Evolutionary conservation across 30 jellyfish, hydroid and myxozoan genomes (phyloP).

Genomic region (Phacellophora camtschatica): DNA sequence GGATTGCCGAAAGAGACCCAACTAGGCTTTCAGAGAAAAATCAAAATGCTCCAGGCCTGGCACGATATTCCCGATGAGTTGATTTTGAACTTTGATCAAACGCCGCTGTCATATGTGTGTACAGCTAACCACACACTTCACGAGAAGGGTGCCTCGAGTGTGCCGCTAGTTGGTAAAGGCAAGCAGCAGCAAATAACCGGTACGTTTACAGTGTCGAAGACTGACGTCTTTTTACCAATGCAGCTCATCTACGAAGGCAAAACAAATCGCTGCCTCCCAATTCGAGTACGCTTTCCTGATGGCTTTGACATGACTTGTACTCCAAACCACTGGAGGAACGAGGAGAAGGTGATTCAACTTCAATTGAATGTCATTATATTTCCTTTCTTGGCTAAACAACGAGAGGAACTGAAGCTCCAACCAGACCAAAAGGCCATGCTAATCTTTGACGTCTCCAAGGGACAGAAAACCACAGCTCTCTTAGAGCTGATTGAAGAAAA

Average conservation of each 20-base stretch:
- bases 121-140: slow-evolving; percentile 18
- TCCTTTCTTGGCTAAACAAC: slow-evolving; percentile 9
- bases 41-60: slow-evolving; percentile 42
- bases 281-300: not conserved
- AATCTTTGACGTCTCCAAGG: slow-evolving; percentile 42
- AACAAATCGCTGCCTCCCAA: not conserved
- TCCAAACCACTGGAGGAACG: slow-evolving; percentile 58
- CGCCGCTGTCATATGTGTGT: slow-evolving; percentile 39
- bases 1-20: slow-evolving; percentile 58
- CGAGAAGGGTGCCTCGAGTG: slow-evolving; percentile 42
- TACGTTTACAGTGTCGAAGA: slow-evolving; percentile 23
- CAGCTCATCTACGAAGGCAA: not conserved
- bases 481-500: slow-evolving; percentile 32
- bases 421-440: slow-evolving; percentile 45
- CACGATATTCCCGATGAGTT: slow-evolving; percentile 46
- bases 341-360: slow-evolving; percentile 24
- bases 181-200: slow-evolving; percentile 58
- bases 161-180: slow-evolving; percentile 56
- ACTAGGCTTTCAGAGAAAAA: slow-evolving; percentile 50
- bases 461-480: slow-evolving; percentile 27
- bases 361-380: slow-evolving; percentile 20
- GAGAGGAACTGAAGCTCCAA: not conserved
- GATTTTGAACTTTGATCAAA: slow-evolving; percentile 39
- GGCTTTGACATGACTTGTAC: not conserved
- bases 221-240: not conserved